Base-by-base conservation (phyloP, 2,888 invertebrate genomes). In the Ochropleura leucogaster region DNA sequence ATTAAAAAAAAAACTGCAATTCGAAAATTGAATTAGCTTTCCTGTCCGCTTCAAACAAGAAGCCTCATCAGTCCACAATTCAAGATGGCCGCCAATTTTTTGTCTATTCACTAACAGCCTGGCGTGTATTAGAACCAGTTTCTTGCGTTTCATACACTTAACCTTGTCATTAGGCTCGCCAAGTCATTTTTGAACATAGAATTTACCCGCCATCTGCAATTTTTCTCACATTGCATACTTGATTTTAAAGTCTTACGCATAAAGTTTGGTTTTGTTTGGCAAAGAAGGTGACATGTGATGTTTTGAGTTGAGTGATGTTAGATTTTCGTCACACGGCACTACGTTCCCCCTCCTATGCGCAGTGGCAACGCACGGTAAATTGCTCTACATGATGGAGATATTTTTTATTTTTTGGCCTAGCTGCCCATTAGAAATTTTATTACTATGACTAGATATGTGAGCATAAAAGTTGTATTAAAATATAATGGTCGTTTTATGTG, bases 101-200 rank as follows among this genome's bases (percentile, higher is more conserved):
- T 93, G 93, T 93, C 92, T 93, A 92, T 92, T 85, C 90, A 88
- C 90, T 92, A 93, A 93, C 93, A 92, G 92, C 91, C 89, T 87
- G 79, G 89, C 90, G 90, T 91, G 91, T 91, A 90, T 92, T 92
- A 93, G 91, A 94, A 94, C 94, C 93, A 90, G 94, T 93, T 93
- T 91, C 90, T 90, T 90, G 88, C 89, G 89, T 91, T 92, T 91
- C 92, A 92, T 92, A 92, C 90, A 90, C 92, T 91, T 93, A 94
- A 94, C 94, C 94, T 93, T 93, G 94, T 94, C 94, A 94, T 94
- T 94, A 94, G 92, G 91, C 91, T 89, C 90, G 92, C 90, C 91
- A 92, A 92, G 91, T 92, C 90, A 92, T 93, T 92, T 92, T 93
- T 91, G 89, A 92, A 90, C 89, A 90, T 89, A 87, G 89, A 90